Conservation (phyloP, 2,797 vertebrate species). For the Halcyon chelicuti region DNA sequence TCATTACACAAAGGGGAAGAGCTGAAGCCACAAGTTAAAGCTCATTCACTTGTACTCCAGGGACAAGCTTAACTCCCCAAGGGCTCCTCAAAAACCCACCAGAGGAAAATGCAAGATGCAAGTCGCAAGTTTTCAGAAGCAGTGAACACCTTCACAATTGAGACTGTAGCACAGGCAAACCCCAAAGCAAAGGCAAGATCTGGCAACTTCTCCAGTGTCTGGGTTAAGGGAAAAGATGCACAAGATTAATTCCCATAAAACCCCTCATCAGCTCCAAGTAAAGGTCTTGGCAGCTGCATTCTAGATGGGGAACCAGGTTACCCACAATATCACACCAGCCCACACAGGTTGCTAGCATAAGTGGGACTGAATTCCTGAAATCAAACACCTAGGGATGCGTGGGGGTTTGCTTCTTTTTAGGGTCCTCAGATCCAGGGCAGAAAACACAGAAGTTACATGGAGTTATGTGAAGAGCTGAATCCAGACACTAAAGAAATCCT, state of each 20-base stretch:
- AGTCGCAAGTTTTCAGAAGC: not conserved
- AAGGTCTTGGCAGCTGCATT: not conserved
- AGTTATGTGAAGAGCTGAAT: not conserved
- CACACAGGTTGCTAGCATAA: not conserved
- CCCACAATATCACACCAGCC: not conserved
- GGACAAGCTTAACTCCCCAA: not conserved
- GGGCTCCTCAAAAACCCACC: not conserved
- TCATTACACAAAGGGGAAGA: not conserved
- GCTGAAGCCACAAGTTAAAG: not conserved
- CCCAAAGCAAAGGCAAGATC: not conserved
- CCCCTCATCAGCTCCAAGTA: too few species aligned
- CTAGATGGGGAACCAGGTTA: not conserved
- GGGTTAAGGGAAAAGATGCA: not conserved
- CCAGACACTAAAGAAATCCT: not conserved
- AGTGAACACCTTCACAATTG: rapidly evolving
- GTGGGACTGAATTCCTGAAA: not conserved
- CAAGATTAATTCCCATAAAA: not conserved
- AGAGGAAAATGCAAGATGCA: not conserved
- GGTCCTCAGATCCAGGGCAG: not conserved
- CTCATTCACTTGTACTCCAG: not conserved
- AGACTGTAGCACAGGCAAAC: not conserved
- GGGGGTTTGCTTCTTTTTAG: not conserved
- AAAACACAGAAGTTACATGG: not conserved
- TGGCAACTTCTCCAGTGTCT: not conserved
- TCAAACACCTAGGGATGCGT: rapidly evolving